These are phyloP conservation scores for Heliopora coerulea DNA, from an alignment of 92 coral and sea anemone genomes.

Conservation along the genomic window DNA sequence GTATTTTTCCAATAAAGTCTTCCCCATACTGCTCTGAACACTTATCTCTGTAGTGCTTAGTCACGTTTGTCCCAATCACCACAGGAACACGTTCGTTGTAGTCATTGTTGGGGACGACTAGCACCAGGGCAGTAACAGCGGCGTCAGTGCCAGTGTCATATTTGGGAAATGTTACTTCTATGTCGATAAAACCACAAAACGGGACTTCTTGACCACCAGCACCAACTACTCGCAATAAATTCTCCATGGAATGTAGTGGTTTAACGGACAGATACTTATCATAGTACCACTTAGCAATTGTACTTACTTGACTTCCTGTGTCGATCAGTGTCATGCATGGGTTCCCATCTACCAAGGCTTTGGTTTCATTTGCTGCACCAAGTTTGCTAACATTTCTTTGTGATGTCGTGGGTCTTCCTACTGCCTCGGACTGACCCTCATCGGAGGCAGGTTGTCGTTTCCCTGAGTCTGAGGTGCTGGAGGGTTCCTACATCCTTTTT, in stretches of 20 bases:
- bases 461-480: slow-evolving; percentile 32
- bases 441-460: slow-evolving; percentile 44
- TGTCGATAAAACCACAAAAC: slow-evolving; percentile 46
- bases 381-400: not conserved
- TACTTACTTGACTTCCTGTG: too few relatives aligned
- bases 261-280: too few relatives aligned
- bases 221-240: slow-evolving; percentile 31
- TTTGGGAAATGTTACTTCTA: not conserved
- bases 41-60: slow-evolving; percentile 17
- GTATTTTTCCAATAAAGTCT: not conserved
- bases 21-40: not conserved
- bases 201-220: slow-evolving; percentile 52
- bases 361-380: too few relatives aligned
- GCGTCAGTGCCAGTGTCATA: too few relatives aligned
- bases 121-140: too few relatives aligned
- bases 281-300: too few relatives aligned
- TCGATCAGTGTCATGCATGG: too few relatives aligned
- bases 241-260: slow-evolving; percentile 19
- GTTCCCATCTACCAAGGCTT: too few relatives aligned
- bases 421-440: slow-evolving; percentile 52
- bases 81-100: slow-evolving; percentile 21
- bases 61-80: slow-evolving; percentile 47
- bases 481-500: slow-evolving; percentile 40
- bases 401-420: too few relatives aligned
- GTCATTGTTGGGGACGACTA: too few relatives aligned